Conservation (phyloP, 2,888 invertebrate species). For the Amitus sp. region DNA sequence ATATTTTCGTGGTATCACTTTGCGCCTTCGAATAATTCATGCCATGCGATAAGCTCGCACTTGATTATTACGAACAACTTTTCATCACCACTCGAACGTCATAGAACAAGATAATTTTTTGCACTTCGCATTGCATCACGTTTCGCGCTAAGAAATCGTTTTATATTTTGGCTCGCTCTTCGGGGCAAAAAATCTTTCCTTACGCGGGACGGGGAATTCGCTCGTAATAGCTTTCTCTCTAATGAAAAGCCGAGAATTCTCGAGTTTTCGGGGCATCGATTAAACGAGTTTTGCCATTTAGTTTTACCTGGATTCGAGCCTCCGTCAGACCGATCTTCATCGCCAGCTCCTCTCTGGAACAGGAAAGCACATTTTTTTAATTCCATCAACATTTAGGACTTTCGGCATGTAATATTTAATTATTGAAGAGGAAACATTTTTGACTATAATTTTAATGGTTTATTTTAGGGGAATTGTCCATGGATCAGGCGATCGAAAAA, state of each 20-base stretch:
- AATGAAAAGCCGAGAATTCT: too few relatives aligned
- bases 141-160: not conserved
- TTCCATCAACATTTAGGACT: not conserved
- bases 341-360: slow-evolving; percentile 90
- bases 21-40: not conserved
- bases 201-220: not conserved
- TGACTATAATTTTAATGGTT: too few relatives aligned
- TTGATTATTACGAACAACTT: not conserved
- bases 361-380: not conserved
- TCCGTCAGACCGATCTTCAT: slow-evolving; percentile 95
- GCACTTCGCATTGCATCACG: not conserved
- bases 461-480: too few relatives aligned
- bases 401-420: too few relatives aligned
- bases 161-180: not conserved
- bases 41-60: not conserved
- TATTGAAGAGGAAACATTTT: too few relatives aligned
- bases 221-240: too few relatives aligned
- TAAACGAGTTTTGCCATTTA: too few relatives aligned
- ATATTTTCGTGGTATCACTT: not conserved
- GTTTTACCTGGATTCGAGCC: slow-evolving; percentile 89
- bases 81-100: slow-evolving; percentile 37
- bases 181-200: not conserved
- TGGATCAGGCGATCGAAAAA: too few relatives aligned
- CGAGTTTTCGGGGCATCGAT: too few relatives aligned
- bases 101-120: slow-evolving; percentile 25